Percentiles rank a stretch among this genome's conserved stretches.
These are phyloP conservation scores for Hypothenemus hampei DNA, from an alignment of 1,140 invertebrate genomes.

Conservation along the genomic window DNA sequence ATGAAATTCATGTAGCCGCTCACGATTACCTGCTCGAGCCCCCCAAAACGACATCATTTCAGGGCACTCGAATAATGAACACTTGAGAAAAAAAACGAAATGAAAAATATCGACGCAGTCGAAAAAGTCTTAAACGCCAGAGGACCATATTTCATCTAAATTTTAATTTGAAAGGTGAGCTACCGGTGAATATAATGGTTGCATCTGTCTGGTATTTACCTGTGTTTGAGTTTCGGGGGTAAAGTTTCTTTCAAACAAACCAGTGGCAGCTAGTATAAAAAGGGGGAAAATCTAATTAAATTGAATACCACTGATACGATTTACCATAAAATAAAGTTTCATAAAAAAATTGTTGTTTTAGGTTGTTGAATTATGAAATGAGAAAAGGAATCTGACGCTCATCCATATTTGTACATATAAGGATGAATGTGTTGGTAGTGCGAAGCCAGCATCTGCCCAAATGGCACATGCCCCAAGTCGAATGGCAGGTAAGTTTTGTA, in stretches of 20 bases:
- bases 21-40: slow-evolving; percentile 8
- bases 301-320: neutral
- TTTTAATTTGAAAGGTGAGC: slow-evolving; percentile 30
- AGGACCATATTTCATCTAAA: slow-evolving; percentile 24
- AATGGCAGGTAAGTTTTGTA: slow-evolving; percentile 23
- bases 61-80: neutral
- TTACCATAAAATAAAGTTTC: too few relatives aligned
- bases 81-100: slow-evolving; percentile 4
- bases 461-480: slow-evolving; percentile 31
- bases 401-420: too few relatives aligned
- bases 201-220: slow-evolving; percentile 31
- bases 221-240: slow-evolving; percentile 17
- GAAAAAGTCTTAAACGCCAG: slow-evolving; percentile 1
- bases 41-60: neutral
- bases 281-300: neutral
- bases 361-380: too few relatives aligned
- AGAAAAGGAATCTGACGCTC: too few relatives aligned
- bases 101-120: neutral
- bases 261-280: slow-evolving; percentile 12
- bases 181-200: slow-evolving; percentile 18
- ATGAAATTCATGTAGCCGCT: slow-evolving; percentile 1
- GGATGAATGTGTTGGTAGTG: too few relatives aligned
- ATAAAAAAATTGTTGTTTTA: too few relatives aligned
- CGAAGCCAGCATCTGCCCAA: slow-evolving; percentile 28
- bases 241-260: slow-evolving; percentile 11